Evolutionary conservation across 2,797 vertebrate genomes (phyloP).

Genomic region (Danio aesculapii): DNA sequence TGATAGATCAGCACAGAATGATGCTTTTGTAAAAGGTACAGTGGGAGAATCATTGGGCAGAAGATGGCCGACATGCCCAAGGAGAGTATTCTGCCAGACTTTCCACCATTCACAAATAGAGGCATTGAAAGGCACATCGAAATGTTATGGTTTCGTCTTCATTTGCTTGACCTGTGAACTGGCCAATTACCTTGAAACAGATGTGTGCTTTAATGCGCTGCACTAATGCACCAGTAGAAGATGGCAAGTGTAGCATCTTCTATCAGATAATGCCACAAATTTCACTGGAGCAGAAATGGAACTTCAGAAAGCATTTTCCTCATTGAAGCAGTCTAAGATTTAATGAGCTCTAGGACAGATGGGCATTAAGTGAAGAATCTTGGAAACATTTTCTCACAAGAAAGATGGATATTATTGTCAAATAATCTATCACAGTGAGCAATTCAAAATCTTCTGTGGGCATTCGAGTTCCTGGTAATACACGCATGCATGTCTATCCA

Average conservation of each 20-base stretch:
- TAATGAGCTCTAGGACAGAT: not conserved
- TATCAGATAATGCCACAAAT: not conserved
- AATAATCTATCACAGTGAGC: not conserved
- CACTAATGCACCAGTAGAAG: not conserved
- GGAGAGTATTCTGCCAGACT: too few species aligned
- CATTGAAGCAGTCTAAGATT: not conserved
- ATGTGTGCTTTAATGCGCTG: not conserved
- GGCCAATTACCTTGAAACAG: not conserved
- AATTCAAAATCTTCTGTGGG: not conserved
- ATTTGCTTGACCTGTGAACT: not conserved
- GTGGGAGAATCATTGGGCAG: not conserved
- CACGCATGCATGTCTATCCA: not conserved
- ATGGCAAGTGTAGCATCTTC: not conserved
- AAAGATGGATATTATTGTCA: too few species aligned
- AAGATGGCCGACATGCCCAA: not conserved
- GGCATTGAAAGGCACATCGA: too few species aligned
- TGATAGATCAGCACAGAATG: not conserved
- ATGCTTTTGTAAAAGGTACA: not conserved
- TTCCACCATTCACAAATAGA: not conserved
- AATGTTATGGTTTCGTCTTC: not conserved
- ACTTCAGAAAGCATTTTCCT: not conserved
- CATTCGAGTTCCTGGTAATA: not conserved
- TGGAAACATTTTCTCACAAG: too few species aligned
- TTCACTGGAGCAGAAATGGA: not conserved
- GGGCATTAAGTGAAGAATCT: slow-evolving; percentile 2